Percentiles rank a stretch among this genome's conserved stretches.
Evolutionary conservation across 1,140 invertebrate genomes (phyloP).

Genomic region (Drosophila rhopaloa): DNA sequence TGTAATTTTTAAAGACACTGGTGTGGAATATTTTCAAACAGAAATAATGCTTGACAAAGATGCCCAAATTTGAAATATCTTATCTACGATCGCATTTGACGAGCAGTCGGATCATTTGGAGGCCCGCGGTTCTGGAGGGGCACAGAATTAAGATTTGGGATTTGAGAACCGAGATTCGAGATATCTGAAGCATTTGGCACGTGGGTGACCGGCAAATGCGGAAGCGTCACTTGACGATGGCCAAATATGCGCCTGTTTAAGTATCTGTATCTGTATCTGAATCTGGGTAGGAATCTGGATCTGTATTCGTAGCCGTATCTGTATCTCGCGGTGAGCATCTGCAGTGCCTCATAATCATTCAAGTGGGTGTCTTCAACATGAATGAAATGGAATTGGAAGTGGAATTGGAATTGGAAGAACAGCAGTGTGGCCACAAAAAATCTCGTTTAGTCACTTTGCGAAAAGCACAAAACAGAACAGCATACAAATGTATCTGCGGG

Average conservation of each 20-base stretch:
- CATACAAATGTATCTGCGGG: slow-evolving; percentile 10
- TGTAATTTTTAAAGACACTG: too few relatives aligned
- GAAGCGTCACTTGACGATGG: slow-evolving; percentile 64
- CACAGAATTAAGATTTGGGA: neutral
- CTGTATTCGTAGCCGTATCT: neutral
- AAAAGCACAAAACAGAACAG: slow-evolving; percentile 34
- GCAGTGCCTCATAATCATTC: slow-evolving; percentile 50
- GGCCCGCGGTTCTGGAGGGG: neutral
- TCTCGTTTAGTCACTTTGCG: slow-evolving; percentile 52
- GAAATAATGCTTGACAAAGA: neutral
- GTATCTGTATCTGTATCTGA: slow-evolving; percentile 10
- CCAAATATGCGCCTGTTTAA: slow-evolving; percentile 40
- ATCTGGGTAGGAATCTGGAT: neutral
- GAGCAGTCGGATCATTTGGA: neutral
- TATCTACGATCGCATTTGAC: slow-evolving; percentile 11
- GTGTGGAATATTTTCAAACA: neutral
- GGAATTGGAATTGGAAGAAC: slow-evolving; percentile 24
- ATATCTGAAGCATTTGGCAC: slow-evolving; percentile 54
- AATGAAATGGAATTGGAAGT: slow-evolving; percentile 41
- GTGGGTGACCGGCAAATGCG: slow-evolving; percentile 70
- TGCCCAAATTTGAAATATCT: slow-evolving; percentile 8
- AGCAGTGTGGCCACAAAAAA: slow-evolving; percentile 31
- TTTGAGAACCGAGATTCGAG: neutral
- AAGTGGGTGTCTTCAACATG: slow-evolving; percentile 58
- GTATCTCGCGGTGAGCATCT: slow-evolving; percentile 30